These are phyloP conservation scores for Drosophila mercatorum DNA, from an alignment of 2,888 invertebrate species.

Conservation along the genomic window DNA sequence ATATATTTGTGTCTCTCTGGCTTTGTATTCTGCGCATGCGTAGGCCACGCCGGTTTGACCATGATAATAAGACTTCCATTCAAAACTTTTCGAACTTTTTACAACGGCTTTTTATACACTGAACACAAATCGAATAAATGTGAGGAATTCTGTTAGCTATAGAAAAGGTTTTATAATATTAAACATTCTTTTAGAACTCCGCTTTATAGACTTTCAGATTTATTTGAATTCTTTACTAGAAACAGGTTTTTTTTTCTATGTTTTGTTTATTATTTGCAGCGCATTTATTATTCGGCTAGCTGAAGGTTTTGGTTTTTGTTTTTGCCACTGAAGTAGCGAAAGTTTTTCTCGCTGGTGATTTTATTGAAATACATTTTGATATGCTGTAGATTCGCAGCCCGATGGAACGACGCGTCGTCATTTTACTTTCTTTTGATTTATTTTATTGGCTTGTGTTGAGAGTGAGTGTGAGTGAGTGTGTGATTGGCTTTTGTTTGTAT, in stretches of 20 bases:
- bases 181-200: not conserved
- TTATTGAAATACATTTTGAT: constrained; percentile 66
- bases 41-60: constrained; percentile 70
- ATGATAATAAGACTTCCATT: constrained; percentile 71
- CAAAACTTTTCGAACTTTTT: constrained; percentile 26
- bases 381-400: constrained; percentile 38
- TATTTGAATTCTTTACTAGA: not conserved
- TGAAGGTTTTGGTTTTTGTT: constrained; percentile 8
- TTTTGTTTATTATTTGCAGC: constrained; percentile 3
- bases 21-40: constrained; percentile 74
- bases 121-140: not conserved
- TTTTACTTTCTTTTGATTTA: constrained; percentile 77
- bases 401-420: constrained; percentile 59
- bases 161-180: no score
- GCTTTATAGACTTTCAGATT: not conserved
- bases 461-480: constrained; percentile 13
- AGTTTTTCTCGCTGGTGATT: constrained; percentile 68
- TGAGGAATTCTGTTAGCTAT: not conserved
- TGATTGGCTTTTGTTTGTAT: constrained; percentile 15
- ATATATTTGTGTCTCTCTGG: not conserved
- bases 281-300: constrained; percentile 16
- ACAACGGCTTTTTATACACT: constrained; percentile 33
- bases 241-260: not conserved
- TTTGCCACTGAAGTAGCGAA: constrained; percentile 77
- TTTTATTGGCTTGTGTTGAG: constrained; percentile 49